Conservation (phyloP, 2,888 invertebrate genomes). For the Argynnis bischoffii region DNA sequence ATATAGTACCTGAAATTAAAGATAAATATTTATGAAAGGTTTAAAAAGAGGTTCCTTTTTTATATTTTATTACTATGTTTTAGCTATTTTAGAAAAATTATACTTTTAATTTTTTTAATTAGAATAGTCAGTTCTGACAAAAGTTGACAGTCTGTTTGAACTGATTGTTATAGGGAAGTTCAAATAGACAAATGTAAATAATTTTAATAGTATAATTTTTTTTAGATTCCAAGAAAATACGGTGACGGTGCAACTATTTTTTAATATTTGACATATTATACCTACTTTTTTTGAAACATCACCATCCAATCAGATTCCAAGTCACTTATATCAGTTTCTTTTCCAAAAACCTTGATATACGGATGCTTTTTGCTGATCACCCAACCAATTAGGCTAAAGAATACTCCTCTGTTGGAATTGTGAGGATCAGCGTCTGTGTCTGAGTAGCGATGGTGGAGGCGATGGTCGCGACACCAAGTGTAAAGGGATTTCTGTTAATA, state of each 20-base stretch:
- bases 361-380: conserved; percentile 90
- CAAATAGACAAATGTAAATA: no score
- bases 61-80: no score
- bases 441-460: conserved; percentile 89
- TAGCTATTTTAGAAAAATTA: no score
- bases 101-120: no score
- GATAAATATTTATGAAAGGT: no score
- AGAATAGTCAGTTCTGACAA: no score
- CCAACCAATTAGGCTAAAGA: conserved; percentile 95
- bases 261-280: conserved; percentile 3
- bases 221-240: no score
- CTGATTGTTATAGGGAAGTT: no score
- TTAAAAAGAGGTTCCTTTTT: no score
- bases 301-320: conserved; percentile 87
- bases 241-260: no score
- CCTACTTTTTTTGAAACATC: conserved; percentile 89
- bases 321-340: conserved; percentile 88
- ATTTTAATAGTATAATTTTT: no score
- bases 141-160: no score
- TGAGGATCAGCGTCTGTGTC: conserved; percentile 89
- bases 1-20: conserved; percentile 84
- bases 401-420: conserved; percentile 91
- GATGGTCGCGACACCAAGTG: conserved; percentile 91
- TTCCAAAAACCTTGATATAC: conserved; percentile 85
- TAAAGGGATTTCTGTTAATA: conserved; percentile 85